Evolutionary conservation across 2,888 invertebrate genomes (phyloP).

Genomic region (Venustoraphidia nigricollis): DNA sequence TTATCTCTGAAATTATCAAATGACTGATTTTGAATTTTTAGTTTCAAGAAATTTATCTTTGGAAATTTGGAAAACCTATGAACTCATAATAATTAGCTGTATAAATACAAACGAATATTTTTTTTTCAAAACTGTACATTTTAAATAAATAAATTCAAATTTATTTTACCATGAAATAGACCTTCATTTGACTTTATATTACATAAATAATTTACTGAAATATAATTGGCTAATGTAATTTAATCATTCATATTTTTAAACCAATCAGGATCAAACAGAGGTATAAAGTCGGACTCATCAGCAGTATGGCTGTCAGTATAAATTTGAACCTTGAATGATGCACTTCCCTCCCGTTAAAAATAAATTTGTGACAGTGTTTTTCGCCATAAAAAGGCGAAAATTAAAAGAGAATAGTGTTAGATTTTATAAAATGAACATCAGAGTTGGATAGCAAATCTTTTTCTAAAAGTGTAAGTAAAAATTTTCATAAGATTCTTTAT

Average conservation of each 20-base stretch:
- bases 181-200: not conserved
- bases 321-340: slow-evolving; percentile 80
- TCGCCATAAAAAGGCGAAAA: slow-evolving; percentile 1
- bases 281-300: slow-evolving; percentile 72
- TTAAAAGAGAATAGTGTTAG: not conserved
- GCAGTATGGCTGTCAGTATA: slow-evolving; percentile 96
- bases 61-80: too few species aligned
- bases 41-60: too few species aligned
- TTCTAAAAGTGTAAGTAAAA: not conserved
- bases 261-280: slow-evolving; percentile 52
- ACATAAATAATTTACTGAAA: not conserved
- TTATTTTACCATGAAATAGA: not conserved
- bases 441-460: not conserved
- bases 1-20: too few species aligned
- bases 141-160: not conserved
- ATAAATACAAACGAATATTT: too few species aligned
- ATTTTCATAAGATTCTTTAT: too few species aligned
- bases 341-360: slow-evolving; percentile 61
- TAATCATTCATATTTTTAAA: slow-evolving; percentile 18
- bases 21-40: too few species aligned
- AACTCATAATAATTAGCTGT: too few species aligned
- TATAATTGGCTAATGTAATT: slow-evolving; percentile 4
- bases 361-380: slow-evolving; percentile 13
- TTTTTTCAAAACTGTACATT: not conserved
- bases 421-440: slow-evolving; percentile 3